These are phyloP conservation scores for Eilema griseolum DNA, from an alignment of 2,888 invertebrate species.

Conservation along the genomic window DNA sequence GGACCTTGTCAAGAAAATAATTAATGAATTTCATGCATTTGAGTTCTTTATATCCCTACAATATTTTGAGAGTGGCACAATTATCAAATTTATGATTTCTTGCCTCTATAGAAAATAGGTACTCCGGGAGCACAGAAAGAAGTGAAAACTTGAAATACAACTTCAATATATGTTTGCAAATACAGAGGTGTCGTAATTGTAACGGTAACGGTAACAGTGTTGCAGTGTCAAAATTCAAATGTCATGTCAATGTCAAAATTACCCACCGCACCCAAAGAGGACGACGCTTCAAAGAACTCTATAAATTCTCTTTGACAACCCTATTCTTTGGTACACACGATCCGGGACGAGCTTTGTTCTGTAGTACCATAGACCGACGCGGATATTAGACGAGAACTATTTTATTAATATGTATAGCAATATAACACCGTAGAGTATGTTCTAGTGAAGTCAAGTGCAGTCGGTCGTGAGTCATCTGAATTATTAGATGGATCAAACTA, in stretches of 20 bases:
- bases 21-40: background rate
- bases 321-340: constrained; percentile 50
- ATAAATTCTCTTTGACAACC: constrained; percentile 44
- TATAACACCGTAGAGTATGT: constrained; percentile 11
- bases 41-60: background rate
- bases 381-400: constrained; percentile 46
- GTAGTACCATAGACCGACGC: constrained; percentile 40
- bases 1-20: too few species aligned
- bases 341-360: constrained; percentile 62
- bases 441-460: background rate
- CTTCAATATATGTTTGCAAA: too few species aligned
- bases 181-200: too few species aligned
- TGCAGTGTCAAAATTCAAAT: too few species aligned
- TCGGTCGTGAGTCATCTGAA: background rate
- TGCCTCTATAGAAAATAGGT: background rate
- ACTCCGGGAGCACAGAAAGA: too few species aligned
- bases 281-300: background rate
- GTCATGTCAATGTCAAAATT: too few species aligned
- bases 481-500: background rate
- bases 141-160: too few species aligned
- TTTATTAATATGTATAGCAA: constrained; percentile 17
- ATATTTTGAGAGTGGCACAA: background rate
- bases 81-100: background rate
- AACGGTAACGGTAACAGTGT: too few species aligned
- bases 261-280: too few species aligned